phyloP scores from a whole-genome alignment of 2,113 vertebrate genomes.

The Lepus europaeus region DNA sequence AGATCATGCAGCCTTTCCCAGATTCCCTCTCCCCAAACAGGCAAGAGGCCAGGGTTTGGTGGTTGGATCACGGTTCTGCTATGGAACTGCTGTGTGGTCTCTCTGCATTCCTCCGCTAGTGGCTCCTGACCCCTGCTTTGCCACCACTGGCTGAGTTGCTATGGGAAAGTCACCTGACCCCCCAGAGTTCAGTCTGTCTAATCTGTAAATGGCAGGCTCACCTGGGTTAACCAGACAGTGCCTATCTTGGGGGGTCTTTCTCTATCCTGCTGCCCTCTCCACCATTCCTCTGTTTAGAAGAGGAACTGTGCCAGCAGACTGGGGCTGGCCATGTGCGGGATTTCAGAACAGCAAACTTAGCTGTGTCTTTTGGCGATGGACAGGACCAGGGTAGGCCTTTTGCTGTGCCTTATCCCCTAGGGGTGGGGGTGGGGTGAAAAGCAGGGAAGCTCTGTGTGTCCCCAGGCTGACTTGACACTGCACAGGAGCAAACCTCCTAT shows the following conservation, averaged over 20 bases:
- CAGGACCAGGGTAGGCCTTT: background rate
- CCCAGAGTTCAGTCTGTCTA: background rate
- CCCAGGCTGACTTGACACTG: background rate
- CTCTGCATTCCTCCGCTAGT: background rate
- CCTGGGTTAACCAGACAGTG: background rate
- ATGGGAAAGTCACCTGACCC: background rate
- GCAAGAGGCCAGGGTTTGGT: background rate
- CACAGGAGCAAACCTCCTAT: background rate
- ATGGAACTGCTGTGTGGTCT: background rate
- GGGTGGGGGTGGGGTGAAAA: background rate
- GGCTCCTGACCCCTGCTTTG: background rate
- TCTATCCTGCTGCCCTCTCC: background rate
- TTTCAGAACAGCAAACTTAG: background rate
- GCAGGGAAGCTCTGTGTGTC: background rate
- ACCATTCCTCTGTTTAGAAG: background rate
- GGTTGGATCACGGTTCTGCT: background rate
- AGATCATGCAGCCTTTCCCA: background rate
- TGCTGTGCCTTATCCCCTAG: background rate
- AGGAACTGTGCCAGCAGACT: background rate
- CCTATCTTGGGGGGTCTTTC: background rate
- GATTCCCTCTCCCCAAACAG: background rate
- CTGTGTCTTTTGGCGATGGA: background rate
- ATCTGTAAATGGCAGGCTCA: background rate
- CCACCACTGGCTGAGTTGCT: background rate
- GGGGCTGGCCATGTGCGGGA: background rate